Percentiles rank a stretch among this genome's conserved stretches.
Evolutionary conservation across 2,888 invertebrate genomes (phyloP).

Genomic region (Empis stercorea): DNA sequence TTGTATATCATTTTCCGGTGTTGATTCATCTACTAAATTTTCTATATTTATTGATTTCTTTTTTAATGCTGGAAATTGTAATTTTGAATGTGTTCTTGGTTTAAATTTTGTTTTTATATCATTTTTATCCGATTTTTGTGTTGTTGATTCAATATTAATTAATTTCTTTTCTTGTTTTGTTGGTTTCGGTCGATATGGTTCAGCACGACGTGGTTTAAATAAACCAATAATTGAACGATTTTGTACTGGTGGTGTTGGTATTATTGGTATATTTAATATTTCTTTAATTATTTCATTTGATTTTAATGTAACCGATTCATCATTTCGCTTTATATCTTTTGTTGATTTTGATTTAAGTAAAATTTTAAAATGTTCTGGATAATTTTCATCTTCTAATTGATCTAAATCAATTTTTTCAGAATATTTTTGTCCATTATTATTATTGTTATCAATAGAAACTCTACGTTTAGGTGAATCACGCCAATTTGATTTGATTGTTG

Average conservation of each 20-base stretch:
- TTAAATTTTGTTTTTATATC: constrained; percentile 10
- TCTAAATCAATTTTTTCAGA: constrained; percentile 26
- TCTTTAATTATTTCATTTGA: not conserved
- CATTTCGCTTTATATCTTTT: constrained; percentile 29
- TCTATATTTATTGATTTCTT: too few species aligned
- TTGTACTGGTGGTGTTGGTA: not conserved
- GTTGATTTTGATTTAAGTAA: constrained; percentile 41
- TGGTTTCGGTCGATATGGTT: not conserved
- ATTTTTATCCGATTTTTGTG: constrained; percentile 8
- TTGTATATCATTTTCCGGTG: constrained; percentile 11
- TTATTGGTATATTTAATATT: not conserved
- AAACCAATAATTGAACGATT: not conserved
- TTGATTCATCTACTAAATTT: not conserved
- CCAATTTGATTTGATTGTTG: constrained; percentile 14
- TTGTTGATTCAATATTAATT: not conserved
- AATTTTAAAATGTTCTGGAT: constrained; percentile 53
- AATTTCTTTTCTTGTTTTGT: constrained; percentile 1
- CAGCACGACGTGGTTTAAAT: not conserved
- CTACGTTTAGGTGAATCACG: constrained; percentile 10
- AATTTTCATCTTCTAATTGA: constrained; percentile 49
- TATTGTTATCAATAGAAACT: constrained; percentile 1
- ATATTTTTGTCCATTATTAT: not conserved
- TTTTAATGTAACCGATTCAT: not conserved
- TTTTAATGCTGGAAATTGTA: constrained; percentile 13
- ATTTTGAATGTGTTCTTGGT: constrained; percentile 10